phyloP scores from a whole-genome alignment of 2,888 invertebrate species.

The Cataglyphis livida region DNA sequence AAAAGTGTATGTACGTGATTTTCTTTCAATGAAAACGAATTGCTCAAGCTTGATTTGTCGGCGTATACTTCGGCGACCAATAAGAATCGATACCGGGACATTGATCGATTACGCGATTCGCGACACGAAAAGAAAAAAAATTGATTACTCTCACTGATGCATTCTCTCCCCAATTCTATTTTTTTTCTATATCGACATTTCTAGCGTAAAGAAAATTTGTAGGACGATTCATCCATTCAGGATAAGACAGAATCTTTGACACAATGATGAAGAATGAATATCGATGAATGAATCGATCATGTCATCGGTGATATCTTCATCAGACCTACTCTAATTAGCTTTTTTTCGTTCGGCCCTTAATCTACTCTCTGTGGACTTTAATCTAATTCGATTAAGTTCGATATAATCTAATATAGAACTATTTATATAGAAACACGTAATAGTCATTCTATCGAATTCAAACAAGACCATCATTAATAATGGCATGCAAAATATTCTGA shows the following conservation, averaged over 20 bases:
- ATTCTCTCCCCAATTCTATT: neutral
- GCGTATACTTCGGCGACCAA: constrained; percentile 1
- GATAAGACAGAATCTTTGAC: neutral
- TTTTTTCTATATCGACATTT: neutral
- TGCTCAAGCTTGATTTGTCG: neutral
- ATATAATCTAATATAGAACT: constrained; percentile 17
- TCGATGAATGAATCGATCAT: constrained; percentile 45
- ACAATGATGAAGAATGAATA: constrained; percentile 22
- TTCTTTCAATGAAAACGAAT: neutral
- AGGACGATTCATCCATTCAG: neutral
- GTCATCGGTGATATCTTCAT: constrained; percentile 33
- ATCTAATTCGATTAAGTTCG: neutral
- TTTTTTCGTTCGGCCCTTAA: neutral
- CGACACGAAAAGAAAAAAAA: neutral
- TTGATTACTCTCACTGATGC: neutral
- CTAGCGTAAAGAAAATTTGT: neutral
- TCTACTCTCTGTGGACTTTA: neutral
- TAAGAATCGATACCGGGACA: constrained; percentile 2
- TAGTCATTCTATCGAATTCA: neutral
- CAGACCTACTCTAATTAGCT: constrained; percentile 21
- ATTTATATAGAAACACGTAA: neutral
- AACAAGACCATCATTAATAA: neutral
- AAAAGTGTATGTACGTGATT: neutral
- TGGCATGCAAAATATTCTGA: neutral
- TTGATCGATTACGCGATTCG: constrained; percentile 31